phyloP scores from a whole-genome alignment of 2,113 vertebrate genomes.

The Rutilus rutilus region DNA sequence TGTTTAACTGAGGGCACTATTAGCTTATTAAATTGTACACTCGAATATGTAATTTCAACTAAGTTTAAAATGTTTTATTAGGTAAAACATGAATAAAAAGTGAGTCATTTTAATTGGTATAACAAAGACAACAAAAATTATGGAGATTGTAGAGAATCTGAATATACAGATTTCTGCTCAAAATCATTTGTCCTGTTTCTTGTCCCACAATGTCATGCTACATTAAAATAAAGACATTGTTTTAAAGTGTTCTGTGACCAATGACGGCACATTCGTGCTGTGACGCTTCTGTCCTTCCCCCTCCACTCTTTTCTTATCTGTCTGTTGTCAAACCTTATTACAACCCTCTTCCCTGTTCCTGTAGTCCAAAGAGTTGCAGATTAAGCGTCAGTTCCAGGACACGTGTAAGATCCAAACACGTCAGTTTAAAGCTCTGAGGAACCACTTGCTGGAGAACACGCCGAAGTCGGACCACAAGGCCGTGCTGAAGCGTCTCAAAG shows the following conservation, averaged over 20 bases:
- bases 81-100: neutral
- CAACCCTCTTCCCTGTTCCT: conserved; percentile 52
- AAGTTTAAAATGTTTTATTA: neutral
- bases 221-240: neutral
- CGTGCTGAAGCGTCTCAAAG: conserved; percentile 89
- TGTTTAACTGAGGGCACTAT: neutral
- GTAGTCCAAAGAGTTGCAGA: conserved; percentile 94
- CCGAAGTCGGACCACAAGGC: conserved; percentile 91
- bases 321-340: conserved; percentile 23
- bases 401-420: conserved; percentile 94
- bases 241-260: no score
- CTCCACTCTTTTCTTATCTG: neutral
- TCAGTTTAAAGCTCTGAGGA: conserved; percentile 90
- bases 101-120: no score
- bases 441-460: conserved; percentile 90
- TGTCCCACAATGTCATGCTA: no score
- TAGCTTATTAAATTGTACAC: neutral
- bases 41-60: neutral
- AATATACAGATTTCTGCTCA: no score
- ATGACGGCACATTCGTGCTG: neutral
- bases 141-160: no score
- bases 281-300: neutral
- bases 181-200: no score
- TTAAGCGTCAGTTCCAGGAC: conserved; percentile 95
- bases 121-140: no score